phyloP scores from a whole-genome alignment of 2,888 invertebrate genomes.

The Nephrotoma flavescens region DNA sequence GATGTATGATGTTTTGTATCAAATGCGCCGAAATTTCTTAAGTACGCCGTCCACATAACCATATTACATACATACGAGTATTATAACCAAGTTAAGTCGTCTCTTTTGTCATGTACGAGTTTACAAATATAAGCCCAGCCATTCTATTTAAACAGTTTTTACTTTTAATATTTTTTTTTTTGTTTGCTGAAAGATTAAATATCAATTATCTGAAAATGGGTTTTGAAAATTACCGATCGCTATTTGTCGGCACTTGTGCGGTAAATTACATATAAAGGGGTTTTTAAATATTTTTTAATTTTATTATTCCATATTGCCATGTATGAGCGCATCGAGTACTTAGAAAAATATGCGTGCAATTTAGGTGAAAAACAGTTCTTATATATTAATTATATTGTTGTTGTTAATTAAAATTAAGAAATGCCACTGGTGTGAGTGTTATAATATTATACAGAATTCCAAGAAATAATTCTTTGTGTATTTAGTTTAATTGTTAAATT shows the following conservation, averaged over 20 bases:
- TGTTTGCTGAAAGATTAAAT: neutral
- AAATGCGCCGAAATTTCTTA: neutral
- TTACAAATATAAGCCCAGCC: neutral
- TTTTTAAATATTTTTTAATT: neutral
- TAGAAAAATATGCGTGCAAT: neutral
- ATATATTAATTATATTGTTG: neutral
- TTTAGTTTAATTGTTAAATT: neutral
- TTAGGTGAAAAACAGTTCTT: neutral
- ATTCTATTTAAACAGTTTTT: neutral
- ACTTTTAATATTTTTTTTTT: neutral
- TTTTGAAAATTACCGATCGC: neutral
- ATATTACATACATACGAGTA: neutral
- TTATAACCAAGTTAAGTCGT: neutral
- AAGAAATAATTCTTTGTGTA: neutral
- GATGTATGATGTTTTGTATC: neutral
- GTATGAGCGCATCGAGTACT: neutral
- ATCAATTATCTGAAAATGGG: neutral
- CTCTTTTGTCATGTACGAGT: neutral
- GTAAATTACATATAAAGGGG: neutral
- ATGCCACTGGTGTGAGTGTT: neutral
- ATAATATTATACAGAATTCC: neutral
- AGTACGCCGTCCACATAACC: neutral
- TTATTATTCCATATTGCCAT: neutral
- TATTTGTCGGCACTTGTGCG: neutral
- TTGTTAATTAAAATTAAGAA: neutral